Evolutionary conservation across 2,888 invertebrate genomes (phyloP).

Genomic region (Allophyes oxyacanthae): DNA sequence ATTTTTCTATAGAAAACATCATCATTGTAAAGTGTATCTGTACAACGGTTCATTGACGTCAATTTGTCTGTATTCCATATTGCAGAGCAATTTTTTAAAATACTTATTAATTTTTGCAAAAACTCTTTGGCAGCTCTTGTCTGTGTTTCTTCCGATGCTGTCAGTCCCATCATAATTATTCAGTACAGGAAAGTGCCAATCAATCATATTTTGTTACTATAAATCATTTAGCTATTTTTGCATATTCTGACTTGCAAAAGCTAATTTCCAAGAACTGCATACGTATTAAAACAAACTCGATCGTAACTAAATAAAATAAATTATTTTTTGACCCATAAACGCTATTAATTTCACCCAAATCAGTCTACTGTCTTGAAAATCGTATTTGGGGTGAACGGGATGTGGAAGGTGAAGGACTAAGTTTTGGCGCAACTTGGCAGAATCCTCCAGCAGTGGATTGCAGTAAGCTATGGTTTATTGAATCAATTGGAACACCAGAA

Average conservation of each 20-base stretch:
- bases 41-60: conserved; percentile 49
- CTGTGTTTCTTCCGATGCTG: conserved; percentile 33
- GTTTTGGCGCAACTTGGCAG: too few species aligned
- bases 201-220: conserved; percentile 35
- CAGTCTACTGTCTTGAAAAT: too few species aligned
- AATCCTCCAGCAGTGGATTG: too few species aligned
- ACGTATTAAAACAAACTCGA: conserved; percentile 4
- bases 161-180: conserved; percentile 36
- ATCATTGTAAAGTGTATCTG: conserved; percentile 30
- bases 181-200: conserved; percentile 36
- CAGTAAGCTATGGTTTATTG: too few species aligned
- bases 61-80: conserved; percentile 16
- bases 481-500: too few species aligned
- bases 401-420: too few species aligned
- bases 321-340: background rate
- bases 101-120: conserved; percentile 19
- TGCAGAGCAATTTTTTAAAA: conserved; percentile 18
- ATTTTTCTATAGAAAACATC: conserved; percentile 60
- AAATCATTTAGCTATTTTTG: conserved; percentile 28
- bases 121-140: conserved; percentile 27
- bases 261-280: conserved; percentile 32
- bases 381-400: too few species aligned
- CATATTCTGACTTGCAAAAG: conserved; percentile 3
- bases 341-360: background rate
- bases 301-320: conserved; percentile 7